These are phyloP conservation scores for Andricus quercusramuli DNA, from an alignment of 2,888 invertebrate species.

Conservation along the genomic window DNA sequence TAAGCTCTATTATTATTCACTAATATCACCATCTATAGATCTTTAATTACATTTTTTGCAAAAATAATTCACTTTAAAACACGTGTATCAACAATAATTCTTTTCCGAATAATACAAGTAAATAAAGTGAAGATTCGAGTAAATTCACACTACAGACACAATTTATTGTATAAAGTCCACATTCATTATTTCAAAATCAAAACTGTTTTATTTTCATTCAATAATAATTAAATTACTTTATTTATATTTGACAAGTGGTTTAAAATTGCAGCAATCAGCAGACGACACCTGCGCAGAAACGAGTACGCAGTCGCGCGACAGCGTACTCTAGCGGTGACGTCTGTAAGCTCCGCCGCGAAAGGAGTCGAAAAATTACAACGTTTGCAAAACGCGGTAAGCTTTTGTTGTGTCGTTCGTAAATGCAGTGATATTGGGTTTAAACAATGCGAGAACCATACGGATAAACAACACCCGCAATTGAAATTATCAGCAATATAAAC, in stretches of 20 bases:
- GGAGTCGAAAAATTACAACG: neutral
- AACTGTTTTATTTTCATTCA: neutral
- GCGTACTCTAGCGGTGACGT: neutral
- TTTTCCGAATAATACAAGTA: neutral
- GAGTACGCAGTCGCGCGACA: no score
- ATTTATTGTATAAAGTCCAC: neutral
- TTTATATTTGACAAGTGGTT: neutral
- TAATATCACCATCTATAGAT: neutral
- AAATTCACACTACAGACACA: neutral
- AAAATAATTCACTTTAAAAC: neutral
- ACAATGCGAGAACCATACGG: neutral
- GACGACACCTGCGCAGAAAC: neutral
- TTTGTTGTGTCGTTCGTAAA: neutral
- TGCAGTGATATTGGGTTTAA: neutral
- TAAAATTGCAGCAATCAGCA: neutral
- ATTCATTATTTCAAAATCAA: neutral
- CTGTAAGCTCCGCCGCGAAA: neutral
- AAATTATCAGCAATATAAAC: slow-evolving; percentile 7
- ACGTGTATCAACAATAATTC: neutral
- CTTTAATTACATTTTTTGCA: neutral
- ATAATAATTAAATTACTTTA: neutral
- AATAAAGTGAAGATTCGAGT: neutral
- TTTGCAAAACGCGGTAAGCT: slow-evolving; percentile 5
- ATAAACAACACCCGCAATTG: neutral
- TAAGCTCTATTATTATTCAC: neutral